Evolutionary conservation across 1,140 invertebrate species (phyloP).

Genomic region (Agrypnia vestita): DNA sequence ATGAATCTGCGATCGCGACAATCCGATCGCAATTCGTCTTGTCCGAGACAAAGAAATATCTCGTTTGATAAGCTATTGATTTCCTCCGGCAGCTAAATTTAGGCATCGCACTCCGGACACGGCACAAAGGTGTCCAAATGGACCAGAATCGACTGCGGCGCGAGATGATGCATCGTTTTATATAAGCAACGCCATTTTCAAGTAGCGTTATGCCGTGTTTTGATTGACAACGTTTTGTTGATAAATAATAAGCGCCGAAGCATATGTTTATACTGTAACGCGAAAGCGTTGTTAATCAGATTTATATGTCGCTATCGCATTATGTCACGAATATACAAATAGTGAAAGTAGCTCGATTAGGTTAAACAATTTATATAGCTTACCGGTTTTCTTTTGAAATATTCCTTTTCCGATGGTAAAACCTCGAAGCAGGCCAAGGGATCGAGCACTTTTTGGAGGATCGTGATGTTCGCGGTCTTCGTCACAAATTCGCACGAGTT

Average conservation of each 20-base stretch:
- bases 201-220: not conserved
- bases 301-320: slow-evolving; percentile 1
- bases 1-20: too few relatives aligned
- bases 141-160: slow-evolving; percentile 15
- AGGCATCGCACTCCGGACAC: slow-evolving; percentile 23
- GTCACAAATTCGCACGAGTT: not conserved
- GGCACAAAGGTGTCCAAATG: slow-evolving; percentile 7
- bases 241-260: slow-evolving; percentile 16
- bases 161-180: slow-evolving; percentile 23
- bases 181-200: slow-evolving; percentile 39
- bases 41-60: slow-evolving; percentile 43
- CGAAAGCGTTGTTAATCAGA: not conserved
- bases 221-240: slow-evolving; percentile 24
- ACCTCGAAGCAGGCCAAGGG: not conserved
- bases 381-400: slow-evolving; percentile 36
- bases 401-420: slow-evolving; percentile 31
- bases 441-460: not conserved
- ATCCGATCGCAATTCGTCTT: not conserved
- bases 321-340: slow-evolving; percentile 29
- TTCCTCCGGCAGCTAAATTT: slow-evolving; percentile 32
- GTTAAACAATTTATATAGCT: slow-evolving; percentile 15
- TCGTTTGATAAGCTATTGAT: slow-evolving; percentile 38
- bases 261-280: not conserved
- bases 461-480: slow-evolving; percentile 14
- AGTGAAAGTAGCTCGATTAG: slow-evolving; percentile 25